Evolutionary conservation across 2,113 vertebrate genomes (phyloP), one percentile per base, ranked within the genome.

Genomic region (Lepidiolamprologus cunningtoni): DNA sequence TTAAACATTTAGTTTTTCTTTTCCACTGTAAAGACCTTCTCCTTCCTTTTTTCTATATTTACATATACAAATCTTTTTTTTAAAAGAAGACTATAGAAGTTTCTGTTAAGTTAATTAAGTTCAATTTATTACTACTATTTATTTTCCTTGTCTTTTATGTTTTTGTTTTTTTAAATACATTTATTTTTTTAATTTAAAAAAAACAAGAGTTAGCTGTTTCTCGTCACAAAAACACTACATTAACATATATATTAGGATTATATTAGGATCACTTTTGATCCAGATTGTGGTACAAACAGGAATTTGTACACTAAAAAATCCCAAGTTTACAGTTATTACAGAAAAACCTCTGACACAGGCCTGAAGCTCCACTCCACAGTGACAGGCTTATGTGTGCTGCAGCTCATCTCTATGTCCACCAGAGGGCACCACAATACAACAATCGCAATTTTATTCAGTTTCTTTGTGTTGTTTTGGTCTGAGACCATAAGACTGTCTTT

Each of bases 351-450:
- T 78, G 73, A 52, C 45, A 52, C 10, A n/a, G 7, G 3, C 45
- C 45, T 33, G 17, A 52, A 28, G 47, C 33, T 40, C 9, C 11
- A 37, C 8, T 54, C 19, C 5, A 19, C 7, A 58, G 13, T 52
- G 10, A 50, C 17, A 19, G 21, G 19, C 13, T 19, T 7, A 11
- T 7, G 12, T n/a, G 40, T 17, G 40, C 21, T 84, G 78, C 50
- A 68, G 17, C 35, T 57, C 35, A 40, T 6, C 5, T 4, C 2
- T 52, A 9, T 3, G 21, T 78, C 92, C 92, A 91, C 81, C 54
- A 94, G 94, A 88, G 92, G 93, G 94, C 86, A 80, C 42, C 53
- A 82, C 42, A 21, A 21, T 13, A 82, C 55, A 86, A 68, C 5
- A 9, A 21, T 55, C 12, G 11, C 40, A 31, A n/a, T 8, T 33